phyloP scores from a whole-genome alignment of 1,140 invertebrate species.

The Scaptomyza montana region DNA sequence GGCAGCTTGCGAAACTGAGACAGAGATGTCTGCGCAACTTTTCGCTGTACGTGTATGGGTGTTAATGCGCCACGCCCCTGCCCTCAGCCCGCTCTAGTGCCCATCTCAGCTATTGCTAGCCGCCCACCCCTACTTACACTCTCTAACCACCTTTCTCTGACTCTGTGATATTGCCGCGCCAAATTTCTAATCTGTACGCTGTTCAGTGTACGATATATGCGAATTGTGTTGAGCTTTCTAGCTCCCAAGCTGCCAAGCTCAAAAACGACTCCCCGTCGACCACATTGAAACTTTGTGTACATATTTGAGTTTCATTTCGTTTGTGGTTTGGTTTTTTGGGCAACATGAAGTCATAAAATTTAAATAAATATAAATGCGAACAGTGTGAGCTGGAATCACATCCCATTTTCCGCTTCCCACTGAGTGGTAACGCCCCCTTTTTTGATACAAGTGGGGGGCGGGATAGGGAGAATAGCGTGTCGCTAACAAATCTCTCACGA shows the following conservation, averaged over 20 bases:
- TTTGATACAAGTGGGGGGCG: slow-evolving; percentile 13
- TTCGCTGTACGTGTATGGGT: slow-evolving; percentile 43
- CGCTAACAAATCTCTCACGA: slow-evolving; percentile 55
- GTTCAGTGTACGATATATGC: slow-evolving; percentile 59
- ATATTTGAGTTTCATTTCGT: slow-evolving; percentile 82
- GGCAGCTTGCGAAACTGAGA: slow-evolving; percentile 22
- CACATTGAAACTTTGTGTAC: slow-evolving; percentile 76
- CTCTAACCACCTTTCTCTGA: slow-evolving; percentile 13
- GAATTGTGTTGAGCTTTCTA: slow-evolving; percentile 55
- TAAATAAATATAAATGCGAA: slow-evolving; percentile 79
- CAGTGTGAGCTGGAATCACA: slow-evolving; percentile 43
- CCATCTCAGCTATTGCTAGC: slow-evolving; percentile 16
- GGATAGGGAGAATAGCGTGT: slow-evolving; percentile 28
- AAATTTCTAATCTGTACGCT: slow-evolving; percentile 73
- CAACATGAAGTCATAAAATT: slow-evolving; percentile 81
- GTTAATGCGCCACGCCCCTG: slow-evolving; percentile 66
- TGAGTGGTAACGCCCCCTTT: slow-evolving; percentile 60
- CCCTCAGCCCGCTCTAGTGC: slow-evolving; percentile 32
- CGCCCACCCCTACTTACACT: slow-evolving; percentile 6
- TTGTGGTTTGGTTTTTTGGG: slow-evolving; percentile 69
- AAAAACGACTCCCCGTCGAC: slow-evolving; percentile 17
- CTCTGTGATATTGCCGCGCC: slow-evolving; percentile 29
- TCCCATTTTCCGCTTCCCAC: slow-evolving; percentile 60
- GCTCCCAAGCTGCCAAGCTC: not conserved
- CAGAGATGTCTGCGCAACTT: slow-evolving; percentile 41